Percentiles rank a stretch among this genome's conserved stretches.
Evolutionary conservation across 2,888 invertebrate species (phyloP).

Genomic region (Metopia argyrocephala): DNA sequence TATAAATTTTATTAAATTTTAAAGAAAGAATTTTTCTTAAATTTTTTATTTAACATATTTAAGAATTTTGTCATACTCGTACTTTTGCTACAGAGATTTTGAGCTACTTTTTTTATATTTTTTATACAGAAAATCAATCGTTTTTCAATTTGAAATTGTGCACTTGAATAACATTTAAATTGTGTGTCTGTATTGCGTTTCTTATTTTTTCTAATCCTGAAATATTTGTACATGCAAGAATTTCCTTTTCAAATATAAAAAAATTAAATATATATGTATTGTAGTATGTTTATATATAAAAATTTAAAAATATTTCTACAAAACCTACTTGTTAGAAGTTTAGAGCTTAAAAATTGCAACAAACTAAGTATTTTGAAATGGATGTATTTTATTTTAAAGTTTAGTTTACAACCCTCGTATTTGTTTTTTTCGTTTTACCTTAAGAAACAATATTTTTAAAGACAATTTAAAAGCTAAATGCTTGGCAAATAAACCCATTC

Average conservation of each 20-base stretch:
- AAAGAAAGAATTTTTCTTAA: neutral
- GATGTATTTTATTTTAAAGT: no score
- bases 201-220: neutral
- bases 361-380: no score
- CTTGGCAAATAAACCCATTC: neutral
- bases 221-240: constrained; percentile 21
- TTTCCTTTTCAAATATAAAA: constrained; percentile 18
- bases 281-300: no score
- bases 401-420: neutral
- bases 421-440: no score
- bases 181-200: neutral
- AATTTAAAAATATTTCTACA: neutral
- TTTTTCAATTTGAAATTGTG: constrained; percentile 7
- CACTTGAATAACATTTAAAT: constrained; percentile 16
- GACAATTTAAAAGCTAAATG: neutral
- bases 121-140: neutral
- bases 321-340: no score
- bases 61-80: neutral
- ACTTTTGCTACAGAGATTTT: neutral
- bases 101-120: neutral
- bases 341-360: no score
- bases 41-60: neutral
- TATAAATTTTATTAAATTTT: neutral
- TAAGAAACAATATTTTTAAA: neutral
- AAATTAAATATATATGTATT: no score